A percentile compares a stretch with the other conserved stretches of the same genome.
Evolutionary conservation across 37 sponge, comb jelly and placozoan species (phyloP).

Genomic region (Tethya wilhelma): DNA sequence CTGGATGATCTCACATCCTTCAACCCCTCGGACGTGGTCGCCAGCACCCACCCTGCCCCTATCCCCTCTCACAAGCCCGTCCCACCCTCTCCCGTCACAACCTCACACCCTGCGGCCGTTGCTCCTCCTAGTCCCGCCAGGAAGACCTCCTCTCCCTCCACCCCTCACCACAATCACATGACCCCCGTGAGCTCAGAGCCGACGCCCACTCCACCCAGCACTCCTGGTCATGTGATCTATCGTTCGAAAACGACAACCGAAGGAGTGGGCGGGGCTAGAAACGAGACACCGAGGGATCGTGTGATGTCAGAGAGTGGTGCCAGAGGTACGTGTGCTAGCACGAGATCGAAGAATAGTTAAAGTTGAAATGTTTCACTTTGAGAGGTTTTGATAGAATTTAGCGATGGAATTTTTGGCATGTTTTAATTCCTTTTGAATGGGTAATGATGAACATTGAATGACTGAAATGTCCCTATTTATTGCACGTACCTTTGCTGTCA

Average conservation of each 20-base stretch:
- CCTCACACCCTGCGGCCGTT: slow-evolving; percentile 17
- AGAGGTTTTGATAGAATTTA: no score
- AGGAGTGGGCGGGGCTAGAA: no score
- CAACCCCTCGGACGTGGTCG: slow-evolving; percentile 64
- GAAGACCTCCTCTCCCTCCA: slow-evolving; percentile 17
- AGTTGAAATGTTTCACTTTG: no score
- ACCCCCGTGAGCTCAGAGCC: neutral
- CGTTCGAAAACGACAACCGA: no score
- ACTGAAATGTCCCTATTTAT: no score
- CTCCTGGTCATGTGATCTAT: neutral
- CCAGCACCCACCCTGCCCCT: slow-evolving; percentile 11
- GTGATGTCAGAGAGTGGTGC: neutral
- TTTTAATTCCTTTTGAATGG: no score
- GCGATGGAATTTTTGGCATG: no score
- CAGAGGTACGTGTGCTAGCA: no score
- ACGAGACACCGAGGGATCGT: no score
- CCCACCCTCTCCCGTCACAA: neutral
- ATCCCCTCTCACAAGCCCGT: neutral
- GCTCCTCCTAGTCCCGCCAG: neutral
- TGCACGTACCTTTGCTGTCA: no score
- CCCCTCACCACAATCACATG: slow-evolving; percentile 14
- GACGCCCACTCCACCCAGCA: slow-evolving; percentile 2
- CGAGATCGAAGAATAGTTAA: no score
- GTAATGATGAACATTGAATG: no score
- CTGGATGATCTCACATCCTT: slow-evolving; percentile 72